Evolutionary conservation across 1,140 invertebrate species (phyloP), one percentile per base, ranked within the genome.

Genomic region (Caenorhabditis brenneri): DNA sequence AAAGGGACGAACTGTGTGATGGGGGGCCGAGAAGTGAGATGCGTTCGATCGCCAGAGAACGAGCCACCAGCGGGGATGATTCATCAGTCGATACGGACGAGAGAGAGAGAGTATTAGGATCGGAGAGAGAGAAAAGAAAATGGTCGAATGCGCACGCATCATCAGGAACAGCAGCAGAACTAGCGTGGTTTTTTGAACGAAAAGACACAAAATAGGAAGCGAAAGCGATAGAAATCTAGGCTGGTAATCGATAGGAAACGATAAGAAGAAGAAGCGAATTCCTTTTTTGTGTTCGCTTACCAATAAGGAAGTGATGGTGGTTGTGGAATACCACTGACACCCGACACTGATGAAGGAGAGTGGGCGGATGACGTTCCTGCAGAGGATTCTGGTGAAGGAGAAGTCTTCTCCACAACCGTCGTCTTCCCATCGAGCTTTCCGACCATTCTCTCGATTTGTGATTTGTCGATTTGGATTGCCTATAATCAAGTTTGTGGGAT

Each of bases 401-500:
- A n/a, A 12, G 53, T 79, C 69, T 79, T 53, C 33, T n/a, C n/a
- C n/a, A n/a, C n/a, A n/a, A 79, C 60, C n/a, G 60, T 16, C 36
- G n/a, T n/a, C 36, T 74, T 74, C n/a, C 36, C 65, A 24, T 74
- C 65, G 6, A 74, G 15, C n/a, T 78, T 65, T 7, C 82, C 82
- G 10, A 83, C 49, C 69, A 83, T 83, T 27, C 82, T 36, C 33
- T 83, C 82, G 31, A 83, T 79, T 79, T 83, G 82, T 2, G 22
- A 29, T 39, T 65, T 46, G 42, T 83, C 82, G 74, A 83, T 74
- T 79, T 65, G 42, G 22, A 83, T 80, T 19, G 82, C 82, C 82
- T 83, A 65, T 29, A 83, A 79, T 48, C 24, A 53, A 9, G 10
- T 27, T 55, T 7, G 22, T 24, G 22, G 24, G 6, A 51, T 5